These are phyloP conservation scores for Noctua pronuba DNA, from an alignment of 2,888 invertebrate species.

Conservation along the genomic window DNA sequence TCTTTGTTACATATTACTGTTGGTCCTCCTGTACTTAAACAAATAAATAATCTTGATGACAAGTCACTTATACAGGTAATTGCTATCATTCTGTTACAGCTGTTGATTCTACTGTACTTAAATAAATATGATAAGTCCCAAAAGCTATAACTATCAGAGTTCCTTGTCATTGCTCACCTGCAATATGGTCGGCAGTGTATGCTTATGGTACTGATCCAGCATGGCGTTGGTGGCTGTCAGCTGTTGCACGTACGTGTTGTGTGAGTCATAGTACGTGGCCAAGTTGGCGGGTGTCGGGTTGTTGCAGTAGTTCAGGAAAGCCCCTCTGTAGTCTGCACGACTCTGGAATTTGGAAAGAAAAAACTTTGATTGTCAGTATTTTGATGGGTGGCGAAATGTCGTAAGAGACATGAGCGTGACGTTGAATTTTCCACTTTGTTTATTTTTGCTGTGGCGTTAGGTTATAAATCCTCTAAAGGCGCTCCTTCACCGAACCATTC, in stretches of 20 bases:
- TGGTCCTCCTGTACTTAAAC: background rate
- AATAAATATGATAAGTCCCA: background rate
- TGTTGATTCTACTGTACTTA: background rate
- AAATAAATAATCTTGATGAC: no score
- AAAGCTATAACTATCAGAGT: background rate
- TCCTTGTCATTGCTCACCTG: constrained; percentile 89
- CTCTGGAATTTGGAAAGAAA: constrained; percentile 90
- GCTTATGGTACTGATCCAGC: constrained; percentile 96
- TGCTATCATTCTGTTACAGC: background rate
- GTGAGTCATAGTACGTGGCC: constrained; percentile 96
- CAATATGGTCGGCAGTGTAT: constrained; percentile 95
- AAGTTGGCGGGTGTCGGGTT: constrained; percentile 93
- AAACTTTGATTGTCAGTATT: background rate
- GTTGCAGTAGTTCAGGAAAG: constrained; percentile 95
- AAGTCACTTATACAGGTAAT: no score
- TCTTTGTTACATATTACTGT: background rate
- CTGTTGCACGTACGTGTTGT: constrained; percentile 98
- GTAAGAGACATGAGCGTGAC: background rate
- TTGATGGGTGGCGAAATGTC: background rate
- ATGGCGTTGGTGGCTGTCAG: constrained; percentile 98
- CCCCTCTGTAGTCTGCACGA: constrained; percentile 96
- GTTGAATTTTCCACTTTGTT: background rate
- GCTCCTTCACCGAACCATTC: background rate
- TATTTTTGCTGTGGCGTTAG: background rate
- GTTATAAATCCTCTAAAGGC: background rate